Conservation (phyloP, 1,140 invertebrate species). For the Drosophila mayri region DNA sequence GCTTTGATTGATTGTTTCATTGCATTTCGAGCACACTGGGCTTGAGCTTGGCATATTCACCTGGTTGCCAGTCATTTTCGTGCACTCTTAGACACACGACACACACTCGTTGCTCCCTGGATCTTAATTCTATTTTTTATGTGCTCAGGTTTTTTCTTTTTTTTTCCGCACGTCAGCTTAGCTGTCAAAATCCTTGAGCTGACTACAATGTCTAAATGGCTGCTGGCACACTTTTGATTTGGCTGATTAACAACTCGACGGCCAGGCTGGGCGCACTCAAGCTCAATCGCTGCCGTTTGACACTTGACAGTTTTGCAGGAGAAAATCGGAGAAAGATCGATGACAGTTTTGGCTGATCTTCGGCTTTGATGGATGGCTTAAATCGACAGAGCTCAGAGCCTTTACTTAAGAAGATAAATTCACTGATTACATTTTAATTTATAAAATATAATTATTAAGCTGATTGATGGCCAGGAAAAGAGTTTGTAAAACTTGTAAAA, state of each 20-base stretch:
- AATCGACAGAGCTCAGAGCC: conserved; percentile 31
- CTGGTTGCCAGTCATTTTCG: conserved; percentile 55
- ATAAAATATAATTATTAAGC: neutral
- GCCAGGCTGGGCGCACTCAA: conserved; percentile 2
- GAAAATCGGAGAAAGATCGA: conserved; percentile 54
- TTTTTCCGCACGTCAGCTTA: conserved; percentile 74
- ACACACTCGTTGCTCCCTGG: conserved; percentile 32
- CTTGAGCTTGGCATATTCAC: conserved; percentile 66
- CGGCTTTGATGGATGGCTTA: conserved; percentile 22
- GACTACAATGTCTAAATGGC: conserved; percentile 66
- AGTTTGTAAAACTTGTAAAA: neutral
- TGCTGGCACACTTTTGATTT: conserved; percentile 50
- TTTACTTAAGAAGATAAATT: conserved; percentile 15
- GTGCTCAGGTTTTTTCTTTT: conserved; percentile 1
- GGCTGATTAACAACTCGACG: conserved; percentile 66
- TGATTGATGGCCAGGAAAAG: conserved; percentile 5
- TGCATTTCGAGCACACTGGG: conserved; percentile 68
- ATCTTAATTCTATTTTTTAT: conserved; percentile 39
- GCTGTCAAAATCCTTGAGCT: conserved; percentile 79
- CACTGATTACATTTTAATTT: conserved; percentile 6
- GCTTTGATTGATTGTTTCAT: conserved; percentile 81
- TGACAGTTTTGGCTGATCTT: conserved; percentile 66
- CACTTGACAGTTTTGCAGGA: conserved; percentile 37
- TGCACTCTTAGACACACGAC: conserved; percentile 55
- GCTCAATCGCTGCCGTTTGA: conserved; percentile 42